Conservation (phyloP, 2,113 vertebrate species). For the Climacteris rufus region DNA sequence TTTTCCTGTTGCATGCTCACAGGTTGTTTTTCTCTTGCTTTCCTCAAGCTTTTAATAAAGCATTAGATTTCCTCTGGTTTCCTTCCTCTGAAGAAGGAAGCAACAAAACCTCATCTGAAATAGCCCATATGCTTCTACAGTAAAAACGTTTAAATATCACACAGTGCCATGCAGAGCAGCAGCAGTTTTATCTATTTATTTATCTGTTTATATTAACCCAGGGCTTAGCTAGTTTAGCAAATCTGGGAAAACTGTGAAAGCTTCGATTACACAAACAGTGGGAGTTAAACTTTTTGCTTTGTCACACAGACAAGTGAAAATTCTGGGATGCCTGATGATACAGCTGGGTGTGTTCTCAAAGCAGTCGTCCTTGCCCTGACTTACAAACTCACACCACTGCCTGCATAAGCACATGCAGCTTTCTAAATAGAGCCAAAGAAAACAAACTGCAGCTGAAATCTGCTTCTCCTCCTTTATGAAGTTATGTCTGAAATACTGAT, state of each 20-base stretch:
- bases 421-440: background rate
- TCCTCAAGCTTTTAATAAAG: background rate
- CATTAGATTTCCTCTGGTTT: background rate
- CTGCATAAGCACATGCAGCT: accelerated
- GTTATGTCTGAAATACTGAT: background rate
- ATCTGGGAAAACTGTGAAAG: background rate
- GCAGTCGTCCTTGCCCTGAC: background rate
- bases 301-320: background rate
- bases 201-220: background rate
- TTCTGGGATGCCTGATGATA: background rate
- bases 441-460: background rate
- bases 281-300: background rate
- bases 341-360: background rate
- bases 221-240: background rate
- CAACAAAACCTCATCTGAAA: background rate
- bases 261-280: background rate
- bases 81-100: background rate
- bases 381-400: background rate
- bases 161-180: background rate
- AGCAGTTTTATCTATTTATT: background rate
- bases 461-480: background rate
- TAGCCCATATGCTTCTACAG: background rate
- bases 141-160: background rate
- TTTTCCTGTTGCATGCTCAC: background rate
- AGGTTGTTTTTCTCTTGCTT: background rate